Percentiles rank a stretch among this genome's conserved stretches.
Conservation (phyloP, 2,113 vertebrate genomes). For the Actenoides hombroni region DNA sequence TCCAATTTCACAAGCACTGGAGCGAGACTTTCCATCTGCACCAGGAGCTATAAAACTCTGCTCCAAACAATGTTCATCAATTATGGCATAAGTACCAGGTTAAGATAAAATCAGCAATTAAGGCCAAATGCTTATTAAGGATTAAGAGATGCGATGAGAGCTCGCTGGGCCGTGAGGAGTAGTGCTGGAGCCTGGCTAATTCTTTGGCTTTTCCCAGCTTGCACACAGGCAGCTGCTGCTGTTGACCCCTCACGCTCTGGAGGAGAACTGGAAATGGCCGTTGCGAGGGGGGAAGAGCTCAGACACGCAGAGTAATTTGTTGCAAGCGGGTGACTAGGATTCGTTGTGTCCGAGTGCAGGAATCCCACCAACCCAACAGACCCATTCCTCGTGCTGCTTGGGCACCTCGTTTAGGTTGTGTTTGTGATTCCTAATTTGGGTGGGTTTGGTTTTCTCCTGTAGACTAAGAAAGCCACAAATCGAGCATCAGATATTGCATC, state of each 20-base stretch:
- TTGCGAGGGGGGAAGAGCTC: background rate
- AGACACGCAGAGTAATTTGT: background rate
- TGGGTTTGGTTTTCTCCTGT: background rate
- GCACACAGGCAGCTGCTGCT: background rate
- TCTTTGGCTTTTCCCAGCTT: background rate
- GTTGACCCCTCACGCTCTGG: background rate
- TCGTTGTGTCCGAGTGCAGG: fast-evolving
- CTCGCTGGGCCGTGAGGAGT: background rate
- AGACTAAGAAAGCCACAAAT: background rate
- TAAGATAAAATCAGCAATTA: slow-evolving; percentile 48
- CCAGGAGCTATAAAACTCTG: background rate
- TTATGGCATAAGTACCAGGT: background rate
- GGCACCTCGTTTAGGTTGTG: background rate
- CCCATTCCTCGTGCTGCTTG: background rate
- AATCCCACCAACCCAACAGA: fast-evolving
- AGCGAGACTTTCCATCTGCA: background rate
- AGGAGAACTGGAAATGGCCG: background rate
- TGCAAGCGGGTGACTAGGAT: background rate
- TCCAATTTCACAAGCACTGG: background rate
- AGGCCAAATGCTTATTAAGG: slow-evolving; percentile 27
- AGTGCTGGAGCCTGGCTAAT: background rate
- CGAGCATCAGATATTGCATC: background rate
- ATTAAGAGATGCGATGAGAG: background rate
- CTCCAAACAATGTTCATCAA: slow-evolving; percentile 4
- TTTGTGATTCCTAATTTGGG: background rate